Base-by-base conservation (phyloP, 2,888 invertebrate species). In the Netelia fuscicornis region DNA sequence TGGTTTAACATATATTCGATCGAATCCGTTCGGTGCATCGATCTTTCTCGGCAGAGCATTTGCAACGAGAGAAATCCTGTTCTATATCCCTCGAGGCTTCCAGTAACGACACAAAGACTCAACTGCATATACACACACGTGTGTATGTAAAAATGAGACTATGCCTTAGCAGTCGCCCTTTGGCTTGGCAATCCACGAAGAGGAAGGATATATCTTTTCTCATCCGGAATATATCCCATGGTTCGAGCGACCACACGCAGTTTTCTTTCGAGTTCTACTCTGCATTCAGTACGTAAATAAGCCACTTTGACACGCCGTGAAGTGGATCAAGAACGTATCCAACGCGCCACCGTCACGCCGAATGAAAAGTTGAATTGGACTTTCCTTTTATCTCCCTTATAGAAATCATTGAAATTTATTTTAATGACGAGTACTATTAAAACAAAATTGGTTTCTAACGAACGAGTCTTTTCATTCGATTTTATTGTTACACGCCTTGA, bases 1-100 rank as follows among this genome's bases (percentile, higher is more conserved):
- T 78, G 56, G 62, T 85, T 88, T 89, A 90, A 90, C 88, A 87
- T 90, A 87, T 90, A 89, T 88, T 84, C 89, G 86, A 84, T 89
- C 81, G 78, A 80, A 87, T 87, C 85, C 86, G 81, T 58, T 58
- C 74, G 72, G 62, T 81, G 76, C 87, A 89, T 89, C 89, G 86
- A 89, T 89, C 87, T 84, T 86, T 75, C 77, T 74, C 79, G 62
- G 68, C 62, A 81, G 42, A 17, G 75, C 82, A 77, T 77, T 77
- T 60, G 70, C 81, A 72, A 78, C 72, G 58, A 68, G 77, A 83
- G 82, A 83, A 72, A 83, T 83, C 71, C 72, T 52, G 65, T 83
- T 65, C 80, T 81, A 74, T 30, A 30, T 81, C 74, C 80, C 80
- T 67, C 48, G 44, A 37, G 56, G 25, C 65, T 64, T 48, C 8